Evolutionary conservation across 2,797 vertebrate genomes (phyloP), one percentile per base, ranked within the genome.

Genomic region (Pelobates cultripes): DNA sequence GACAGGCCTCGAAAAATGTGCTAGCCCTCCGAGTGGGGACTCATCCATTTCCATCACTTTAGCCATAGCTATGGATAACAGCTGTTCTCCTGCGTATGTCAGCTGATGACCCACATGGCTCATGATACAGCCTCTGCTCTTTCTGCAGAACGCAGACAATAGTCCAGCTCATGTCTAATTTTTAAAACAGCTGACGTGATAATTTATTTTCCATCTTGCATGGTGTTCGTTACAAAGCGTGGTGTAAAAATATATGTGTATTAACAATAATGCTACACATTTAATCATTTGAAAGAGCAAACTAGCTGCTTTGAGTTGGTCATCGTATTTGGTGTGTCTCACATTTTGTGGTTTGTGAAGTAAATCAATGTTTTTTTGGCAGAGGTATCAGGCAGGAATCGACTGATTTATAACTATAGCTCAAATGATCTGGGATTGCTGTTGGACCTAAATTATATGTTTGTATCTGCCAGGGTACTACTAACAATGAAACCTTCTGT

Each of bases 11-110:
- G 82, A 87, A 84, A 85, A n/a, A 82, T 85, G 86, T 83, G 15
- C 85, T 85, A 77, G 85, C 87, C 86, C 85, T 88, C 86, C 86
- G 86, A 88, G 86, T 87, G 87, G 88, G 86, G 86, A 81, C 87
- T 89, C 86, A 87, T 87, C 86, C 84, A 3, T 17, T 88, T 86
- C 87, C 87, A 88, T 89, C 87, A 85, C 69, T 86, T 86, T 89
- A 85, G 2, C 78, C 86, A 73, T 78, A 77, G 77, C 84, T 87
- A 74, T 86, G 87, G 79, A 86, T 81, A 89, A 43, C 90, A 90
- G 88, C 90, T 91, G 90, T 86, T 90, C 75, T 85, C 85, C 89
- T 85, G 78, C 85, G 17, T 0, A 0, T 87, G 88, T 88, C 86
- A 89, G 78, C 85, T 83, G 87, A 84, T 88, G 87, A 89, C 88